These are phyloP conservation scores for Eufriesea mexicana DNA, from an alignment of 1,140 invertebrate species.

Conservation along the genomic window DNA sequence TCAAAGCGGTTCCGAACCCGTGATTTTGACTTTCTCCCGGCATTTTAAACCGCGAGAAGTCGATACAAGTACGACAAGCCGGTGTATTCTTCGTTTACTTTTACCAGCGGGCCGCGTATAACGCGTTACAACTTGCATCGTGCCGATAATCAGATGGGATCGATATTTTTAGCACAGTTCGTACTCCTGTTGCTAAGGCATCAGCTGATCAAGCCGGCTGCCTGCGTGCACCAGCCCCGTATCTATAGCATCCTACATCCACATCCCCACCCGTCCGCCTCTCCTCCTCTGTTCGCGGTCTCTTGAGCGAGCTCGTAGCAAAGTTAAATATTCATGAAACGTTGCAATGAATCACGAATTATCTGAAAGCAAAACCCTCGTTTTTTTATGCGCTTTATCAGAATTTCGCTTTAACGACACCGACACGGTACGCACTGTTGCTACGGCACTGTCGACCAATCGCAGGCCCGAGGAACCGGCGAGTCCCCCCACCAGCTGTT, in stretches of 20 bases:
- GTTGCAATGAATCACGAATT: neutral
- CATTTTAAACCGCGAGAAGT: neutral
- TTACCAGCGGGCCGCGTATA: neutral
- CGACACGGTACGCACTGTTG: neutral
- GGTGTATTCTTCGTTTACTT: neutral
- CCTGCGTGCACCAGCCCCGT: constrained; percentile 56
- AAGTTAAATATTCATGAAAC: neutral
- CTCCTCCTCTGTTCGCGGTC: too few species aligned
- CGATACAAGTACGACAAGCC: neutral
- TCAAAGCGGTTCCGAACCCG: neutral
- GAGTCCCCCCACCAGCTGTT: constrained; percentile 42
- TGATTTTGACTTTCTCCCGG: constrained; percentile 5
- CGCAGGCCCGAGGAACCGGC: constrained; percentile 54
- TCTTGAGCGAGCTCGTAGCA: neutral
- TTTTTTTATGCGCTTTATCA: constrained; percentile 9
- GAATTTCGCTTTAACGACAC: neutral
- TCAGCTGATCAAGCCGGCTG: constrained; percentile 79
- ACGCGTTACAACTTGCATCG: constrained; percentile 42
- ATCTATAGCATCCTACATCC: neutral
- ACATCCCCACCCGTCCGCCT: neutral
- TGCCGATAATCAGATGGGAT: constrained; percentile 59
- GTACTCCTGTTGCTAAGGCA: constrained; percentile 81
- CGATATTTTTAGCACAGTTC: constrained; percentile 78
- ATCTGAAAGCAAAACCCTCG: neutral
- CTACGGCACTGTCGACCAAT: constrained; percentile 72